Percentiles rank a stretch among this genome's conserved stretches.
phyloP scores from a whole-genome alignment of 53 echinoderm and acorn worm genomes.

The Holothuria scabra region DNA sequence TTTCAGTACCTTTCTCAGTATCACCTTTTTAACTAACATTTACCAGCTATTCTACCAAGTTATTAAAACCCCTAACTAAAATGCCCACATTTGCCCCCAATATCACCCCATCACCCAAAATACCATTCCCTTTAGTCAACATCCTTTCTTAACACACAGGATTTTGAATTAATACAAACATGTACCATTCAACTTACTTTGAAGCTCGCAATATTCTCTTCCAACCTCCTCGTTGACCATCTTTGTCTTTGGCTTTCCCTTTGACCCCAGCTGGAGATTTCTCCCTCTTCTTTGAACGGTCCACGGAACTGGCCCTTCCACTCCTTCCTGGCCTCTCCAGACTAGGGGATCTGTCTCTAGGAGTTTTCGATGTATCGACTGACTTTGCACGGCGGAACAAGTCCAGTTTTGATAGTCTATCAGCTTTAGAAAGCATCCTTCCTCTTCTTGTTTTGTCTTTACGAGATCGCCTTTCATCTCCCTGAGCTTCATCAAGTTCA shows the following conservation, averaged over 20 bases:
- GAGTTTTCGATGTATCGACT: conserved; percentile 81
- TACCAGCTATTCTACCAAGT: too few relatives aligned
- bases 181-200: conserved; percentile 68
- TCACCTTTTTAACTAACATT: too few relatives aligned
- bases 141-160: neutral
- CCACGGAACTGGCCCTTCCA: conserved; percentile 78
- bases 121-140: too few relatives aligned
- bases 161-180: neutral
- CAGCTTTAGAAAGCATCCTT: conserved; percentile 74
- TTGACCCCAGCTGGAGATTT: conserved; percentile 69
- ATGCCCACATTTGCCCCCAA: too few relatives aligned
- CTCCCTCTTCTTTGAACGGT: conserved; percentile 76
- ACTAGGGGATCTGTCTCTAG: conserved; percentile 86
- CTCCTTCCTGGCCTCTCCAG: conserved; percentile 59
- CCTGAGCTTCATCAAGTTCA: conserved; percentile 53
- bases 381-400: conserved; percentile 85
- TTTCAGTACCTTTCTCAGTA: too few relatives aligned
- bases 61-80: too few relatives aligned
- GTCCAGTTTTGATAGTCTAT: conserved; percentile 72
- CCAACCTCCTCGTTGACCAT: conserved; percentile 72
- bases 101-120: too few relatives aligned
- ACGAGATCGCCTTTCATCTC: conserved; percentile 76
- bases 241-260: conserved; percentile 54
- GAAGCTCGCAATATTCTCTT: conserved; percentile 79
- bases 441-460: conserved; percentile 84